Conservation (phyloP, 2,113 vertebrate species). For the Equus quagga region DNA sequence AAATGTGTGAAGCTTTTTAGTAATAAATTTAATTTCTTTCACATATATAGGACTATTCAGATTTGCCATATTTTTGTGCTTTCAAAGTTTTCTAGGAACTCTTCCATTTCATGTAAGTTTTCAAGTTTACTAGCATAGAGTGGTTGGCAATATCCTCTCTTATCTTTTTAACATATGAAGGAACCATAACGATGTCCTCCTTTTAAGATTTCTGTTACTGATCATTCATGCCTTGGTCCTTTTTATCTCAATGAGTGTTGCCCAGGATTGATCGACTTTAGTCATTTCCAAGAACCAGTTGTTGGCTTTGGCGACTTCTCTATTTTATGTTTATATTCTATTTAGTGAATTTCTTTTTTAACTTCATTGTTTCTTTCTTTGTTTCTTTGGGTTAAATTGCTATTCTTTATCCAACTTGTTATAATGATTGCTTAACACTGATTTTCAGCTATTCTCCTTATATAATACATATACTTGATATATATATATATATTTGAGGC, state of each 20-base stretch:
- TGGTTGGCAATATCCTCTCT: neutral
- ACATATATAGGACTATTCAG: neutral
- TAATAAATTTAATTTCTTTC: neutral
- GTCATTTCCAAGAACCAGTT: neutral
- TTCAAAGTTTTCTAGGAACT: neutral
- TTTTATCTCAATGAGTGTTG: neutral
- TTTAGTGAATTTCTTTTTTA: neutral
- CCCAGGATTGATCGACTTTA: neutral
- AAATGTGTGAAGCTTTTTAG: neutral
- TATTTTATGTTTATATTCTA: neutral
- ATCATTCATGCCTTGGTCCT: neutral
- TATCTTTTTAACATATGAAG: neutral
- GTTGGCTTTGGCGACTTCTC: neutral
- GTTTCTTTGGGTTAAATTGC: neutral
- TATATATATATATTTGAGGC: neutral
- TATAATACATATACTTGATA: neutral
- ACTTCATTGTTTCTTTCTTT: neutral
- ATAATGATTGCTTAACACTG: neutral
- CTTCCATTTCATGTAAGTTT: neutral
- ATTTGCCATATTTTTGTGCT: neutral
- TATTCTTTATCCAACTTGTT: neutral
- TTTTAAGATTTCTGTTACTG: neutral
- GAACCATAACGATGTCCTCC: neutral
- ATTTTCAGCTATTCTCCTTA: neutral
- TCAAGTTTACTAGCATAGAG: neutral